phyloP scores from a whole-genome alignment of 2,888 invertebrate species.

The Ephialtes manifestator region DNA sequence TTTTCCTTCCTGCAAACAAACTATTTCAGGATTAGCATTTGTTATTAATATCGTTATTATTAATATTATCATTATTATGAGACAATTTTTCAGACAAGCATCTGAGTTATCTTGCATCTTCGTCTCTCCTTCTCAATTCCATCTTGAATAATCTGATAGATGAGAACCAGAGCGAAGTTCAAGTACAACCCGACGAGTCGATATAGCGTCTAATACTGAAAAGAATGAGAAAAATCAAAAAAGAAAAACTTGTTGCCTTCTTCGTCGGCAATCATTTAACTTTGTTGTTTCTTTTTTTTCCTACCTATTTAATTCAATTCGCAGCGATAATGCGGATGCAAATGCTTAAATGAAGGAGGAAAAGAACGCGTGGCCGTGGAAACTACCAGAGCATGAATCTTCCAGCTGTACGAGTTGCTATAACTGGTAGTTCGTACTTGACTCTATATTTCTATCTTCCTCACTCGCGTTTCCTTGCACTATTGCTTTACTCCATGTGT shows the following conservation, averaged over 20 bases:
- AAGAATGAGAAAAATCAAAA: not conserved
- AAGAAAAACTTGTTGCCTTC: not conserved
- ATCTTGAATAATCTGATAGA: not conserved
- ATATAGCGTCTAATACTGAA: not conserved
- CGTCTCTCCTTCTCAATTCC: not conserved
- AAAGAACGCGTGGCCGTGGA: constrained; percentile 50
- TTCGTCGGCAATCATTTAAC: constrained; percentile 13
- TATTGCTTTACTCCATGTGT: not conserved
- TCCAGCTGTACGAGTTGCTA: constrained; percentile 13
- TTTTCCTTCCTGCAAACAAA: too few species aligned
- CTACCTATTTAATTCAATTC: constrained; percentile 25
- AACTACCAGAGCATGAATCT: constrained; percentile 56
- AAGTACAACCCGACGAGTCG: not conserved
- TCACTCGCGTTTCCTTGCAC: not conserved
- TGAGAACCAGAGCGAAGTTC: constrained; percentile 1
- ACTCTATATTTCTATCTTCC: constrained; percentile 12
- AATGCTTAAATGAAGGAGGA: constrained; percentile 54
- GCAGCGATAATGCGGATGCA: constrained; percentile 63
- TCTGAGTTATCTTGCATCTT: not conserved
- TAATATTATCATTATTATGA: not conserved
- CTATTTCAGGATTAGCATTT: too few species aligned
- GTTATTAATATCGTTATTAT: not conserved
- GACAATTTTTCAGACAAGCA: not conserved
- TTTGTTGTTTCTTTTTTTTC: constrained; percentile 4
- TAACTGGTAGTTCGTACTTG: constrained; percentile 24